Base-by-base conservation (phyloP, 2,797 vertebrate genomes). In the Nyctalus aviator region DNA sequence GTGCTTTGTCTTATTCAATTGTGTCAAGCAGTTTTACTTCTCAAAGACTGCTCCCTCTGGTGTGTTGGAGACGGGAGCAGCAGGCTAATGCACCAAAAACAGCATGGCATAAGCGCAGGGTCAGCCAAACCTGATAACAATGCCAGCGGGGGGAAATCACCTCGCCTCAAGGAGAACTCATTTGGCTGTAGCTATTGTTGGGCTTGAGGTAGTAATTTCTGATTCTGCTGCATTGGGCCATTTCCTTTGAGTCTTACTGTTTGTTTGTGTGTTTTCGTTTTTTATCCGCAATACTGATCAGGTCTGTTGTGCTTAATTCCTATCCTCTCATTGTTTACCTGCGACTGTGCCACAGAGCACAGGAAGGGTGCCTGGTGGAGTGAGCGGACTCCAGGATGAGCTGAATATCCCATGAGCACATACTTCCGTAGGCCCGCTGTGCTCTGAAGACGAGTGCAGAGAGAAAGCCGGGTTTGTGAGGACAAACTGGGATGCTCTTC, bases 1-100 rank as follows among this genome's bases (percentile, higher is more conserved):
- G 93, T 90, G 46, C 79, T 90, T 96, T 94, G n/a, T 92, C 79
- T 92, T 93, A 68, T 90, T 86, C 92, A 93, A 93, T 62, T 73
- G 48, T 90, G 35, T 94, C 46, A 78, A 94, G 75, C 72, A 48
- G 53, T 73, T 90, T 93, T 72, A 50, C 78, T 93, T 94, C 64
- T 81, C 82, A 41, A 87, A 93, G 69, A 8, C 90, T 76, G 92
- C 30, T 76, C 4, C 59, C 78, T 84, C 75, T 71, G n/a, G 50
- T 15, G 71, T 37, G 37, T 23, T 59, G 75, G 76, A 96, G 88
- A 88, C 18, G 25, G 90, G 11, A 73, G 85, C 88, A 93, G 85
- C 88, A 95, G 88, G 86, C 59, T 53, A 92, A 83, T 76, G 79
- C 55, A 44, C 55, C 71, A 59, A 78, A 78, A 92, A 48, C 90